phyloP scores from a whole-genome alignment of 2,888 invertebrate species.

The Aporophyla lueneburgensis region DNA sequence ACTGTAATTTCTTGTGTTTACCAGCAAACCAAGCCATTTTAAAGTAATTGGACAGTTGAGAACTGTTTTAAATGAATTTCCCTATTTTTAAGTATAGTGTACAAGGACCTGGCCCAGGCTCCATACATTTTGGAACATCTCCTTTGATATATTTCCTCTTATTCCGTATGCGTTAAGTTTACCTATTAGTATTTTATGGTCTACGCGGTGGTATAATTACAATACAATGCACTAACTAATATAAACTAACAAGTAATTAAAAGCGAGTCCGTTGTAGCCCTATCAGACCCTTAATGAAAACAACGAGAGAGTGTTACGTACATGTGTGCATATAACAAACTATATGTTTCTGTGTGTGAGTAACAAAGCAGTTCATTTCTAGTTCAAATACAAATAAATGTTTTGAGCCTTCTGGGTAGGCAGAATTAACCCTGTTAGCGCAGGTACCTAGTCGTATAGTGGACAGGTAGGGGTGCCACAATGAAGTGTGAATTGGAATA shows the following conservation, averaged over 20 bases:
- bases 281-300: conserved; percentile 46
- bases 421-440: conserved; percentile 54
- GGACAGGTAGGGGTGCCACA: conserved; percentile 39
- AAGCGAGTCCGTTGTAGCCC: conserved; percentile 31
- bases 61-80: no score
- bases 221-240: conserved; percentile 54
- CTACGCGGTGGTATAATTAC: no score
- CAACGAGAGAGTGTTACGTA: conserved; percentile 11
- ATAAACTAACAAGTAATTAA: conserved; percentile 57
- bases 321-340: conserved; percentile 24
- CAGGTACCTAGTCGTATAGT: conserved; percentile 44
- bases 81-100: no score
- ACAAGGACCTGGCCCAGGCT: no score
- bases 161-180: no score
- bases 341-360: conserved; percentile 18
- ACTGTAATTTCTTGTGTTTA: no score
- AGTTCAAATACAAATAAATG: conserved; percentile 67
- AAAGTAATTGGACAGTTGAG: no score
- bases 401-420: conserved; percentile 54
- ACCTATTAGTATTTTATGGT: no score
- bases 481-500: conserved; percentile 11
- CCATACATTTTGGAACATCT: no score
- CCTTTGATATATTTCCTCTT: no score
- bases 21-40: no score
- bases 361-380: conserved; percentile 59